Evolutionary conservation across 2,113 vertebrate species (phyloP).

Genomic region (sheep (Ovis aries)): DNA sequence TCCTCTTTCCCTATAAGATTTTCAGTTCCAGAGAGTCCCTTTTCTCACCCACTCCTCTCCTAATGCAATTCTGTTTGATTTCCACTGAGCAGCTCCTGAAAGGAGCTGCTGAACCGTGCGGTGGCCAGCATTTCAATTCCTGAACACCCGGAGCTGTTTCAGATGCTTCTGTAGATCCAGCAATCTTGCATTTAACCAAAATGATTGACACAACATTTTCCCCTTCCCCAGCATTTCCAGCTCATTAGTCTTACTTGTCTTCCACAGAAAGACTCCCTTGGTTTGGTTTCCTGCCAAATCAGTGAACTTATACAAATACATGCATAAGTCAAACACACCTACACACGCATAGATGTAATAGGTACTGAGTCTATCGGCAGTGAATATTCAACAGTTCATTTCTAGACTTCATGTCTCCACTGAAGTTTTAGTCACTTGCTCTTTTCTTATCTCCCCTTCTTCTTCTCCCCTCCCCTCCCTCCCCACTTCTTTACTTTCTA

Average conservation of each 20-base stretch:
- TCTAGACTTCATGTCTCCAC: background rate
- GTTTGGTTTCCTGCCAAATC: slow-evolving; percentile 35
- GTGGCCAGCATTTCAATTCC: background rate
- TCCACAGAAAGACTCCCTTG: background rate
- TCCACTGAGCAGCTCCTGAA: slow-evolving; percentile 1
- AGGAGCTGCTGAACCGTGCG: background rate
- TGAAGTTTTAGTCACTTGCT: background rate
- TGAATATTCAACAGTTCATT: background rate
- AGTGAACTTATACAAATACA: background rate
- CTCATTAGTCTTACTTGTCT: slow-evolving; percentile 48
- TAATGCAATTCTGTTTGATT: slow-evolving; percentile 67
- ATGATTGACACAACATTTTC: slow-evolving; percentile 25
- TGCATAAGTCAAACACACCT: slow-evolving; percentile 5
- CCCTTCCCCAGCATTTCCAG: background rate
- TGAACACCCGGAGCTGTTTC: background rate
- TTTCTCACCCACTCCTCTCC: slow-evolving; percentile 19
- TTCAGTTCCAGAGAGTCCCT: slow-evolving; percentile 21
- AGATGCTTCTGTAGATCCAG: slow-evolving; percentile 19
- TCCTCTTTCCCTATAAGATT: background rate
- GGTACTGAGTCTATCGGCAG: background rate
- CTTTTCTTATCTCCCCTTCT: background rate
- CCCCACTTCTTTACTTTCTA: background rate
- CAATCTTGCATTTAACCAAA: slow-evolving; percentile 14
- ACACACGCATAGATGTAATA: background rate
- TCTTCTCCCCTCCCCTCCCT: background rate